Conservation (phyloP, 2,888 invertebrate genomes). For the Ditylenchus weischeri region DNA sequence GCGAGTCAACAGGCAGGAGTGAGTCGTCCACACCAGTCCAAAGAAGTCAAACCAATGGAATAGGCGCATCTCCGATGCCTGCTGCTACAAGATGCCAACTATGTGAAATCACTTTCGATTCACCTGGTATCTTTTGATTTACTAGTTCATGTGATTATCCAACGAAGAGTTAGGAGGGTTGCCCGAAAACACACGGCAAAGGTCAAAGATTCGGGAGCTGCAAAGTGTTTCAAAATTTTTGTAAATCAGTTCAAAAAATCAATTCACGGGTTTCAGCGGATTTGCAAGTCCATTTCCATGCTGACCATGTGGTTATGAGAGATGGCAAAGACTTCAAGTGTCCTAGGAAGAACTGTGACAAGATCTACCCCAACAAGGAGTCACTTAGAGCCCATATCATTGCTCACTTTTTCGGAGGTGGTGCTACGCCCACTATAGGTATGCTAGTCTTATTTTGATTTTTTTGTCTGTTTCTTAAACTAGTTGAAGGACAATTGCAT, state of each 20-base stretch:
- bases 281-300: slow-evolving; percentile 46
- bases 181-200: too few species aligned
- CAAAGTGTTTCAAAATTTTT: too few species aligned
- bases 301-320: slow-evolving; percentile 52
- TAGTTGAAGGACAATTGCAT: too few species aligned
- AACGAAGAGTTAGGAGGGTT: too few species aligned
- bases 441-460: neutral
- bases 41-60: slow-evolving; percentile 12
- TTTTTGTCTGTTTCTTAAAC: too few species aligned
- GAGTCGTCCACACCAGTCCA: slow-evolving; percentile 35
- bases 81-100: slow-evolving; percentile 31
- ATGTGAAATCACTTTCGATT: slow-evolving; percentile 24
- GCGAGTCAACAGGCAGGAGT: slow-evolving; percentile 36
- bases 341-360: slow-evolving; percentile 39
- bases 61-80: slow-evolving; percentile 22
- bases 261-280: slow-evolving; percentile 15
- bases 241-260: too few species aligned
- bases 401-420: slow-evolving; percentile 39
- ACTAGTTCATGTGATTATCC: too few species aligned
- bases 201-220: too few species aligned
- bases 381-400: slow-evolving; percentile 47
- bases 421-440: slow-evolving; percentile 24
- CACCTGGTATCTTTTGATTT: neutral
- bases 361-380: slow-evolving; percentile 46
- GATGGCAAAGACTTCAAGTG: slow-evolving; percentile 55